Evolutionary conservation across 2,888 invertebrate genomes (phyloP).

Genomic region (Cybosia mesomella): DNA sequence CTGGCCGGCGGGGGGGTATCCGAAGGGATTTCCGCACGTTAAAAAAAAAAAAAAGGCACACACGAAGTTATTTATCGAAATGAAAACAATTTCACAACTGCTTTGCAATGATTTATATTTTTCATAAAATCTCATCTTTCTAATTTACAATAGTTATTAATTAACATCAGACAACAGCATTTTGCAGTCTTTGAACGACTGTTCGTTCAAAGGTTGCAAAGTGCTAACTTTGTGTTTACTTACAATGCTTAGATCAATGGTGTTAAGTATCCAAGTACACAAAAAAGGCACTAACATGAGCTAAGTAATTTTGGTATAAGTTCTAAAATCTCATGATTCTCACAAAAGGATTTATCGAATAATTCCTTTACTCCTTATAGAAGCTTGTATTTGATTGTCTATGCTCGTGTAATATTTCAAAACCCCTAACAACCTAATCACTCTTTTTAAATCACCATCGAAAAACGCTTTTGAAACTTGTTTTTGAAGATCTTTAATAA

Average conservation of each 20-base stretch:
- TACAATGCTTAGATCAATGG: too few relatives aligned
- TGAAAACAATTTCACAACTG: not conserved
- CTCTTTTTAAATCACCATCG: conserved; percentile 87
- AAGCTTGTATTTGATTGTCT: conserved; percentile 90
- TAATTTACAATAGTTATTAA: not conserved
- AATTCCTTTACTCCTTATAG: conserved; percentile 87
- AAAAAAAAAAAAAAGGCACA: too few relatives aligned
- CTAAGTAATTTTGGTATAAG: not conserved
- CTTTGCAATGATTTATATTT: conserved; percentile 4
- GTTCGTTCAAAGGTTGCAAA: not conserved
- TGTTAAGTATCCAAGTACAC: not conserved
- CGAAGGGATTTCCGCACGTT: too few relatives aligned
- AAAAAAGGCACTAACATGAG: not conserved
- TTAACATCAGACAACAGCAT: too few relatives aligned
- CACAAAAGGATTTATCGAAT: conserved; percentile 64
- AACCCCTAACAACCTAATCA: conserved; percentile 89
- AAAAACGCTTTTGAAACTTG: conserved; percentile 89
- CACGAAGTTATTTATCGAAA: not conserved
- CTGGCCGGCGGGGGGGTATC: too few relatives aligned
- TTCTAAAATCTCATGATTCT: not conserved
- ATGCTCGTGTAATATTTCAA: conserved; percentile 96
- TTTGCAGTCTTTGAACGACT: too few relatives aligned
- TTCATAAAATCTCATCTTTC: not conserved
- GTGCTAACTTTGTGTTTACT: not conserved
- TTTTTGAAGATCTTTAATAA: conserved; percentile 83